Conservation (phyloP, 2,888 invertebrate species). For the Pristionchus entomophagus region DNA sequence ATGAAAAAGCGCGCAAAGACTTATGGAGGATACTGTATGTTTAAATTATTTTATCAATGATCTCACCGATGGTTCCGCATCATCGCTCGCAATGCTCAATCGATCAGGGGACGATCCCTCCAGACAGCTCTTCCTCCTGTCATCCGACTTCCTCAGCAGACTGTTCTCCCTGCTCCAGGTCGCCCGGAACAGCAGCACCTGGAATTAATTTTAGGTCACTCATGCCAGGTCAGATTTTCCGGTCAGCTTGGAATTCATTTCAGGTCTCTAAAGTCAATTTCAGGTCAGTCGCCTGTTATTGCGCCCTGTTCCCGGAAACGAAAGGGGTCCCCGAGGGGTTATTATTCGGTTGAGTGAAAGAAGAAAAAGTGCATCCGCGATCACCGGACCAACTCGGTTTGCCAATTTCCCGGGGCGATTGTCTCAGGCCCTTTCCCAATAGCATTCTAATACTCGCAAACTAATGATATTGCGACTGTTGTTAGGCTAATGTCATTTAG, state of each 20-base stretch:
- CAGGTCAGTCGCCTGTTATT: background rate
- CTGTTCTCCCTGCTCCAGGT: constrained; percentile 14
- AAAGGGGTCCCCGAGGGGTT: background rate
- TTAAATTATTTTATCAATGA: too few species aligned
- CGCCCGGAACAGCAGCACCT: constrained; percentile 34
- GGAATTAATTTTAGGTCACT: background rate
- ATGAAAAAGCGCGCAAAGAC: too few species aligned
- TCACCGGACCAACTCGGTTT: background rate
- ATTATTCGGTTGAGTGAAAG: background rate
- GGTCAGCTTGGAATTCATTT: background rate
- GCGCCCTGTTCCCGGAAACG: background rate
- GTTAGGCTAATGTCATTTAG: too few species aligned
- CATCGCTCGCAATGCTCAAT: constrained; percentile 32
- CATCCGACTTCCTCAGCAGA: background rate
- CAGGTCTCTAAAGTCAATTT: background rate
- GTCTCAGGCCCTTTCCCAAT: too few species aligned
- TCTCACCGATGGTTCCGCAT: background rate
- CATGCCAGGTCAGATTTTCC: background rate
- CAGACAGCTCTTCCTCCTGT: constrained; percentile 14
- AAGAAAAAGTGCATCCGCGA: background rate
- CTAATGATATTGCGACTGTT: too few species aligned
- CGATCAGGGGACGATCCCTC: background rate
- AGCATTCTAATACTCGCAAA: too few species aligned
- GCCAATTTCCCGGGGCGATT: too few species aligned
- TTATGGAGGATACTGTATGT: too few species aligned